Conservation (phyloP, 1,140 invertebrate genomes). For the Idris sp. region DNA sequence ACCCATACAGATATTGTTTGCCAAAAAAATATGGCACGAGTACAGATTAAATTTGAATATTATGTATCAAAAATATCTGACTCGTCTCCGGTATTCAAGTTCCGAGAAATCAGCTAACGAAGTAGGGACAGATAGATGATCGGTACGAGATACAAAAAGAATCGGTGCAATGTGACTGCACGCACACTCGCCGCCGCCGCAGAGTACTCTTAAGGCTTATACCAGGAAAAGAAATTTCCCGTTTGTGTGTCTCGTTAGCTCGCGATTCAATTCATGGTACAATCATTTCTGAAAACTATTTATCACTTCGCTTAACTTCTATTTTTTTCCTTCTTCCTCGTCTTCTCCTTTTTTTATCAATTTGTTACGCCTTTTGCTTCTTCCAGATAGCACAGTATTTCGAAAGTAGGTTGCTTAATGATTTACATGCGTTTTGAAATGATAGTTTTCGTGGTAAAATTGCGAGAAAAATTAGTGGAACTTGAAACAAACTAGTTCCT, state of each 20-base stretch:
- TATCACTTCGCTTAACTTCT: constrained; percentile 34
- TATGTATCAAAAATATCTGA: too few relatives aligned
- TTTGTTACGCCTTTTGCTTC: constrained; percentile 22
- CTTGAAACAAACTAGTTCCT: background rate
- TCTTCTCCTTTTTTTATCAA: constrained; percentile 55
- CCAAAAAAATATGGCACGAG: constrained; percentile 37
- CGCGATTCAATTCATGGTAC: constrained; percentile 48
- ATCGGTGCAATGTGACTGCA: constrained; percentile 54
- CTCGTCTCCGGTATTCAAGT: constrained; percentile 42
- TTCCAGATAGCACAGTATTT: constrained; percentile 24
- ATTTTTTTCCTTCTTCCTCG: too few relatives aligned
- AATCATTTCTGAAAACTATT: constrained; percentile 57
- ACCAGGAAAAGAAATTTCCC: constrained; percentile 57
- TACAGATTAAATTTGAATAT: constrained; percentile 53
- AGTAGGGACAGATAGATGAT: constrained; percentile 57
- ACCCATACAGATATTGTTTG: constrained; percentile 22
- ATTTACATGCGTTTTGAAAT: constrained; percentile 43
- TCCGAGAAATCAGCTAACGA: constrained; percentile 58
- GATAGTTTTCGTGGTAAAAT: constrained; percentile 29
- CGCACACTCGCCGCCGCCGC: constrained; percentile 42
- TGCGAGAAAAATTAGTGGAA: constrained; percentile 10
- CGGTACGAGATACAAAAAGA: constrained; percentile 53
- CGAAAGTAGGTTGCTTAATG: constrained; percentile 44
- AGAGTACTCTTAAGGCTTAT: constrained; percentile 25
- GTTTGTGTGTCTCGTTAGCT: constrained; percentile 50